Evolutionary conservation across 2,113 vertebrate genomes (phyloP), one percentile per base, ranked within the genome.

Genomic region (Entelurus aequoreus): DNA sequence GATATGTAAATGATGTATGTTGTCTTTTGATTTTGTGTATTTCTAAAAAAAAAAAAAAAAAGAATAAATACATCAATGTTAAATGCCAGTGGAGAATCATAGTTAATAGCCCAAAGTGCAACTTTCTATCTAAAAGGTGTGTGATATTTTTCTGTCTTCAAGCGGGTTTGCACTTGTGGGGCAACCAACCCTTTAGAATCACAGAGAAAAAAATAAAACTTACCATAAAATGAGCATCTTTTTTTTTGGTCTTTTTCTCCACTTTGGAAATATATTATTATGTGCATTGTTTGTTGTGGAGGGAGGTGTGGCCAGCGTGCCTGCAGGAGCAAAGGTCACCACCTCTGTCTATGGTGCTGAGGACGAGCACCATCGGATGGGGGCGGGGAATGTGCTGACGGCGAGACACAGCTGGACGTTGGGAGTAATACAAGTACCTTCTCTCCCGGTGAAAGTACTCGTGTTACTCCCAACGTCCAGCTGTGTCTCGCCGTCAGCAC

Each of bases 31-130:
- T 82, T 90, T 81, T 84, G 85, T 90, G 85, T 87, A 81, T 92
- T 91, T 92, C 28, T 92, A 88, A 91, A 92, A 90, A 90, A 81
- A 87, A 19, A 87, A 19, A 19, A 89, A 90, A 90, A 82, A 86
- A 89, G 76, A 81, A 74, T 79, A 84, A 28, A 35, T 72, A 80
- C 72, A 77, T 87, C 63, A 86, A 86, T 86, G 80, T 84, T 79
- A 80, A 87, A 85, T 82, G 79, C 71, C 57, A 65, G 78, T 81
- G 87, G 86, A 82, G 79, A 79, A 85, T 72, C 86, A 66, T 87
- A 87, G 83, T 86, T 90, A 82, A 64, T 64, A 49, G 80, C 76
- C 88, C 78, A 87, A 86, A 91, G 81, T 83, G 72, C 49, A 71
- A 66, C 44, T 79, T 90, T 90, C 77, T 88, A 82, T 89, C 84